Base-by-base conservation (phyloP, 1,140 invertebrate genomes). In the Lasaia peninsularis region DNA sequence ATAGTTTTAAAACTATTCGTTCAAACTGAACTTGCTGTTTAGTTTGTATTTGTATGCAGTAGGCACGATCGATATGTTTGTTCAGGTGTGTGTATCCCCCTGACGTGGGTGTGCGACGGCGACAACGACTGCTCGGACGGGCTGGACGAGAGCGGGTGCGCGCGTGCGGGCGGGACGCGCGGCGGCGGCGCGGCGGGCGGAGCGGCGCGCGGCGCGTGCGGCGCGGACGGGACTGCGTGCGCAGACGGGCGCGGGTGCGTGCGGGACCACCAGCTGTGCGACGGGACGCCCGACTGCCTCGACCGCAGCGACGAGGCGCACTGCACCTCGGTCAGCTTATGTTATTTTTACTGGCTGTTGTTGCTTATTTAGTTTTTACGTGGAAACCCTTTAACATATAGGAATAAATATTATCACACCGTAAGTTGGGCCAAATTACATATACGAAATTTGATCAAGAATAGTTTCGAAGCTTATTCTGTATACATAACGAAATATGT, bases 51-150 rank as follows among this genome's bases (percentile, higher is more conserved):
- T 31, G 3, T 31, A 31, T 8, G 10, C 11, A 34, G 24, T 2
- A 14, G 8, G 4, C 35, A 20, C 35, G 32, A 32, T 14, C 8
- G 10, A 10, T 10, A 3, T 92, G 91, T 71, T 54, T 18, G 16
- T 44, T 6, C 20, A 69, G 93, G 93, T 12, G 90, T 92, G 1
- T 98, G 96, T 76, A 96, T 98, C 60, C 95, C 96, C 0, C 79
- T 92, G 12, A 81, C 93, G 6, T 97, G 96, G 96, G 92, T 94
- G 52, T 98, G 97, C 86, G 96, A 97, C 79, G 91, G 91, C 0
- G 91, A 92, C 56, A 78, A 80, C 7, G 95, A 96, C 71, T 96
- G 95, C 71, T 73, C 88, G 2, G 90, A 92, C 65, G 92, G 92
- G 5, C 93, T 93, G 72, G 95, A 96, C 78, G 95, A 96, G 78